These are phyloP conservation scores for Tetraneura akinire DNA, from an alignment of 1,140 invertebrate species.

Conservation along the genomic window DNA sequence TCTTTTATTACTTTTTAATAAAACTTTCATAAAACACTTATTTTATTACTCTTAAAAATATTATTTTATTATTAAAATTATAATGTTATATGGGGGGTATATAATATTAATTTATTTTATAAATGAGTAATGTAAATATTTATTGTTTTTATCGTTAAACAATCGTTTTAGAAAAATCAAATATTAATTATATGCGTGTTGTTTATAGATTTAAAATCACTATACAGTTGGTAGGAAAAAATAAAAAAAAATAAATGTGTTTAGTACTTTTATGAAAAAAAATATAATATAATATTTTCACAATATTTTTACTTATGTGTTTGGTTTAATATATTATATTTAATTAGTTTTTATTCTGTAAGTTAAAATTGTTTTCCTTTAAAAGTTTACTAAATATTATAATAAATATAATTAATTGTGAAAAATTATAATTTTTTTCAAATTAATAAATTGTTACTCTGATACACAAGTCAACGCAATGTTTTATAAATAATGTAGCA, in stretches of 20 bases:
- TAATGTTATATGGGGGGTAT: background rate
- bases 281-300: conserved; percentile 2
- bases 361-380: background rate
- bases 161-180: background rate
- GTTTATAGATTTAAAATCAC: background rate
- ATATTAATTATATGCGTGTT: background rate
- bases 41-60: background rate
- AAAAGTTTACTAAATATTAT: no score
- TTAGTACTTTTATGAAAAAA: background rate
- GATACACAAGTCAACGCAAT: no score
- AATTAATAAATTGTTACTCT: no score
- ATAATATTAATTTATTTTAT: background rate
- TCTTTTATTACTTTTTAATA: conserved; percentile 5
- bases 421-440: no score
- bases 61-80: conserved; percentile 10
- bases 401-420: no score
- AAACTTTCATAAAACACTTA: background rate
- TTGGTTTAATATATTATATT: background rate
- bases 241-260: background rate
- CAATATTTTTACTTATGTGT: background rate
- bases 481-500: no score
- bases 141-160: conserved; percentile 1
- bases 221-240: background rate
- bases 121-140: conserved; percentile 8
- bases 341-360: background rate